Evolutionary conservation across 1,140 invertebrate genomes (phyloP).

Genomic region (Zaprionus nigranus): DNA sequence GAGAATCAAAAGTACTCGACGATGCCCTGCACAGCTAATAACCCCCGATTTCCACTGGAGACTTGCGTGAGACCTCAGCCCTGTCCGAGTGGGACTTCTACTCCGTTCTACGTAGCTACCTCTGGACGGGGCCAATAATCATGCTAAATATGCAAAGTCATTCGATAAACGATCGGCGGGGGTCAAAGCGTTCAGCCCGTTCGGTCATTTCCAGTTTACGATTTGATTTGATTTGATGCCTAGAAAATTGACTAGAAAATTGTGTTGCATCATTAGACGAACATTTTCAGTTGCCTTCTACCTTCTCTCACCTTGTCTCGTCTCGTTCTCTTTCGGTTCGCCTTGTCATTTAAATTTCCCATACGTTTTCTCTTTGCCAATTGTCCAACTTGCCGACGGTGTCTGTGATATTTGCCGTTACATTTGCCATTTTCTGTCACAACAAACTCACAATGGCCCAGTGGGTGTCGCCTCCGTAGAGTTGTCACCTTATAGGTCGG

Average conservation of each 20-base stretch:
- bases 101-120: conserved; percentile 20
- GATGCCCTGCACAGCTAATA: conserved; percentile 69
- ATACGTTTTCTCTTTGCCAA: conserved; percentile 43
- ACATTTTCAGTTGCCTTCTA: conserved; percentile 33
- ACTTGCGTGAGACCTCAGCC: conserved; percentile 59
- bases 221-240: conserved; percentile 33
- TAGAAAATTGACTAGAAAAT: conserved; percentile 59
- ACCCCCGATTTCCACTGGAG: conserved; percentile 58
- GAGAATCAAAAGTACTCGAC: conserved; percentile 74
- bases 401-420: conserved; percentile 49
- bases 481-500: conserved; percentile 49
- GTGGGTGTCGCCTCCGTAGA: conserved; percentile 31
- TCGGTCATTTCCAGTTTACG: conserved; percentile 33
- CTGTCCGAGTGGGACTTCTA: conserved; percentile 8
- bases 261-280: conserved; percentile 58
- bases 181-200: conserved; percentile 62
- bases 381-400: conserved; percentile 51
- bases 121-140: conserved; percentile 71
- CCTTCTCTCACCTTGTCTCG: not conserved
- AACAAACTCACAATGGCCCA: conserved; percentile 61
- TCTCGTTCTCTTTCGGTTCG: not conserved
- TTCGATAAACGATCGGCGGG: conserved; percentile 79
- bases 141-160: conserved; percentile 82
- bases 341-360: conserved; percentile 8
- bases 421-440: conserved; percentile 54